These are phyloP conservation scores for Phorcus lineatus DNA, from an alignment of 2,888 invertebrate genomes.

Conservation along the genomic window DNA sequence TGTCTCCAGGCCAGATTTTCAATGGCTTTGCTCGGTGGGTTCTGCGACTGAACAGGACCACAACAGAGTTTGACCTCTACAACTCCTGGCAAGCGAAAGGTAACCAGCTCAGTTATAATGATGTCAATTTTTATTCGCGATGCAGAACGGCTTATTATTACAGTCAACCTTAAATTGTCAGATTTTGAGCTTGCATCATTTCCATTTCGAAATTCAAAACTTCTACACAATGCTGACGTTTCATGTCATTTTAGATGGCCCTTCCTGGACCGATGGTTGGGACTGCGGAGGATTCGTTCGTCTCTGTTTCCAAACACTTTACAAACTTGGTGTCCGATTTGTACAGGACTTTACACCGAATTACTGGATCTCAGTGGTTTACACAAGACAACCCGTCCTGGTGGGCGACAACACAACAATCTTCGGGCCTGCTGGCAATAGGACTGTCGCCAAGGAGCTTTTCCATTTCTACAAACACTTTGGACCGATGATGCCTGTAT, in stretches of 20 bases:
- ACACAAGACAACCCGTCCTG: conserved; percentile 49
- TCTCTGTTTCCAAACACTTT: conserved; percentile 53
- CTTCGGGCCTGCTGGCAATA: conserved; percentile 38
- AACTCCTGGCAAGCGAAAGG: too few species aligned
- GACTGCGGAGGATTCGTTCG: conserved; percentile 66
- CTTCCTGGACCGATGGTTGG: conserved; percentile 60
- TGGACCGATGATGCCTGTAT: too few species aligned
- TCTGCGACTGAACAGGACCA: background rate
- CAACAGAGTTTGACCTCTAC: too few species aligned
- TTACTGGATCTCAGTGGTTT: conserved; percentile 60
- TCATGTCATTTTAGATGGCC: conserved; percentile 46
- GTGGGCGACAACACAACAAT: conserved; percentile 54
- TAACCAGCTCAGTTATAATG: too few species aligned
- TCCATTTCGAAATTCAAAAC: too few species aligned
- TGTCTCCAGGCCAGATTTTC: background rate
- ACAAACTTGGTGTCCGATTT: conserved; percentile 54
- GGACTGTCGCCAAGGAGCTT: conserved; percentile 47
- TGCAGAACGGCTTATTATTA: too few species aligned
- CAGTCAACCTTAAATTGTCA: too few species aligned
- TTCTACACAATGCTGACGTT: too few species aligned
- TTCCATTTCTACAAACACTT: conserved; percentile 43
- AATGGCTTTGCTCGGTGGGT: background rate
- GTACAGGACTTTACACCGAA: conserved; percentile 54
- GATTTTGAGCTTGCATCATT: too few species aligned
- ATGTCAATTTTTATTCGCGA: too few species aligned